These are phyloP conservation scores for Scaeva pyrastri DNA, from an alignment of 2,888 invertebrate species.

Conservation along the genomic window DNA sequence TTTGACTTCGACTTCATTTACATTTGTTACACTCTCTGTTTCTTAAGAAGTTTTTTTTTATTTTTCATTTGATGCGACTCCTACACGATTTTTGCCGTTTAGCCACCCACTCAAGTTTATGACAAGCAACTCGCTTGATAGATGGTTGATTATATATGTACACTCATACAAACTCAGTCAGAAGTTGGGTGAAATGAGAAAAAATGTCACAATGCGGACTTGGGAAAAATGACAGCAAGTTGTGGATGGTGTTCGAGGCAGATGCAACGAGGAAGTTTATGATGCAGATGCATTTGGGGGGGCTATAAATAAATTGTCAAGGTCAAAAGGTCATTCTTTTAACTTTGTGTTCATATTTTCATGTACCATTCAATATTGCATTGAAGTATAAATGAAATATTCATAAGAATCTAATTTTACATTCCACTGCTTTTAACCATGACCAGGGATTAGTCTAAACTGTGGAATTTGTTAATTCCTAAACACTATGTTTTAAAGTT, in stretches of 20 bases:
- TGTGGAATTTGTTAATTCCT: no score
- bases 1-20: conserved; percentile 36
- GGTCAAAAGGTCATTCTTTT: no score
- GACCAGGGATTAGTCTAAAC: no score
- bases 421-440: no score
- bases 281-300: background rate
- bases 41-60: conserved; percentile 30
- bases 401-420: no score
- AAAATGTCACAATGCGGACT: background rate
- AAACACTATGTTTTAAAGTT: no score
- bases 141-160: conserved; percentile 44
- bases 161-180: no score
- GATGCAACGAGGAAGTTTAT: background rate
- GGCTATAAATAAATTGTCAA: no score
- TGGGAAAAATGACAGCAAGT: background rate
- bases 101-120: conserved; percentile 51
- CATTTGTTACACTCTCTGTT: conserved; percentile 58
- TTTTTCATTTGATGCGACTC: conserved; percentile 31
- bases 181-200: background rate
- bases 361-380: no score
- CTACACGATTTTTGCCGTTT: conserved; percentile 12
- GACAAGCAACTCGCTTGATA: conserved; percentile 45
- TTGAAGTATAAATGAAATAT: no score
- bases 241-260: background rate
- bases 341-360: no score